phyloP scores from a whole-genome alignment of 2,113 vertebrate genomes.

The Actinemys pallida region DNA sequence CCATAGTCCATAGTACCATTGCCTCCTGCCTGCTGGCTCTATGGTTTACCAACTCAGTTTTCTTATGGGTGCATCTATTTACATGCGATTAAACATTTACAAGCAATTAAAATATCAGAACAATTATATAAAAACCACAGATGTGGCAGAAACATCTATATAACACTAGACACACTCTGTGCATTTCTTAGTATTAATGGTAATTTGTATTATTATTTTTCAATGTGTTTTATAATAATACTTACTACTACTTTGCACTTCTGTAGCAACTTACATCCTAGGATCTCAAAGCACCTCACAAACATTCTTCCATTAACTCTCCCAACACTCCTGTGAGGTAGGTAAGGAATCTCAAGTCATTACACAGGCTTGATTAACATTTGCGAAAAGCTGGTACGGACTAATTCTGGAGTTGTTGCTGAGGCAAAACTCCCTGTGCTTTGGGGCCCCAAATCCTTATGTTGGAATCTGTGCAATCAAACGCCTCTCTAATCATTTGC shows the following conservation, averaged over 20 bases:
- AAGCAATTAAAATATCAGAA: conserved; percentile 3
- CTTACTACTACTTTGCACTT: background rate
- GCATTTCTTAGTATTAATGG: background rate
- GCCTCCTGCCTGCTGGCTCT: background rate
- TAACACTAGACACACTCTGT: background rate
- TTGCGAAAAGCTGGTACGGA: background rate
- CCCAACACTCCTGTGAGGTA: background rate
- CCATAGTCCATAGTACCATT: background rate
- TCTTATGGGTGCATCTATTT: background rate
- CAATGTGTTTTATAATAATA: background rate
- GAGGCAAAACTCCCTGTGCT: background rate
- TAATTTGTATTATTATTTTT: background rate
- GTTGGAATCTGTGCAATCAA: background rate
- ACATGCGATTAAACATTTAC: background rate
- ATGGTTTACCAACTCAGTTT: conserved; percentile 11
- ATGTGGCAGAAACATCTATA: background rate
- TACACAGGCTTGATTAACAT: background rate
- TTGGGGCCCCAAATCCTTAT: background rate
- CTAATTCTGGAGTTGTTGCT: background rate
- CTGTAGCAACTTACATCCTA: background rate
- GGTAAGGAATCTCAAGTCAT: background rate
- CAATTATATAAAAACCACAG: background rate
- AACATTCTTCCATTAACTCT: background rate
- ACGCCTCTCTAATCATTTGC: background rate
- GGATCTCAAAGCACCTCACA: background rate